Conservation (phyloP, 2,888 invertebrate species). For the Morinoia aosen region DNA sequence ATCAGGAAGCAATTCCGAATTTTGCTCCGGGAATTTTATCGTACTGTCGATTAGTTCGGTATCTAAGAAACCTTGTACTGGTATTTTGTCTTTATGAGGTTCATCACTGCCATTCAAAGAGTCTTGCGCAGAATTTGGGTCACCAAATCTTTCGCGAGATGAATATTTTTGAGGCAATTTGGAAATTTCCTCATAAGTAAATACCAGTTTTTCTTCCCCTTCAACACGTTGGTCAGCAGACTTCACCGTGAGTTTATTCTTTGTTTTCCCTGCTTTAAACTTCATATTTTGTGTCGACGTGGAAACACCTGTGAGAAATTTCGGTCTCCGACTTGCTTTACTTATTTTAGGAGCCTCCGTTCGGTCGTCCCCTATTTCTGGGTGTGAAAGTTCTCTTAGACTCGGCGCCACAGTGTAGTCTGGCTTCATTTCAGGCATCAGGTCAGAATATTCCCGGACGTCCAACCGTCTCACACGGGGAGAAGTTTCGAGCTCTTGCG, state of each 20-base stretch:
- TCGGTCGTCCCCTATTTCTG: background rate
- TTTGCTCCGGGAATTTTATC: background rate
- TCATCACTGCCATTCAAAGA: background rate
- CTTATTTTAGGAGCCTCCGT: background rate
- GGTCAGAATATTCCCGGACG: background rate
- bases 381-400: background rate
- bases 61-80: background rate
- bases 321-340: background rate
- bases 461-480: background rate
- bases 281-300: background rate
- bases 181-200: background rate
- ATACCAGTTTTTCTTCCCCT: background rate
- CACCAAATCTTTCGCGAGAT: background rate
- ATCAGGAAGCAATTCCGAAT: background rate
- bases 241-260: background rate
- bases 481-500: background rate
- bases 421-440: background rate
- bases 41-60: background rate
- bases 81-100: background rate
- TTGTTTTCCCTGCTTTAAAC: background rate
- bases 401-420: background rate
- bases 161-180: background rate
- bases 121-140: background rate
- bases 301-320: background rate
- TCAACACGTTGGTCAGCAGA: background rate